Evolutionary conservation across 2,888 invertebrate species (phyloP).

Genomic region (Diaphora mendica): DNA sequence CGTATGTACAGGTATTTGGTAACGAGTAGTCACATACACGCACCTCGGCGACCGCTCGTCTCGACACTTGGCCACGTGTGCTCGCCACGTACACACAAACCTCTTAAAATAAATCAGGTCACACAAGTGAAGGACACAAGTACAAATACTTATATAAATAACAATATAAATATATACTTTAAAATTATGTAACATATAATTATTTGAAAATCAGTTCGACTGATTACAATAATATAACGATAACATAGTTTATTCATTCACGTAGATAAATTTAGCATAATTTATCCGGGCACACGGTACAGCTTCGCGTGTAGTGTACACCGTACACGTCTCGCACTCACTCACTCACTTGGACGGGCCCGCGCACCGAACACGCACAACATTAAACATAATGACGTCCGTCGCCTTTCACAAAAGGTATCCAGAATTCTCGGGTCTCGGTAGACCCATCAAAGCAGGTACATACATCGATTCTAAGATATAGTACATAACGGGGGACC

Average conservation of each 20-base stretch:
- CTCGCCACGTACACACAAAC: slow-evolving; percentile 57
- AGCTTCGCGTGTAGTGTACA: slow-evolving; percentile 66
- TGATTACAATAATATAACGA: slow-evolving; percentile 60
- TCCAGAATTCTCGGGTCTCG: slow-evolving; percentile 63
- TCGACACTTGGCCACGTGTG: slow-evolving; percentile 24
- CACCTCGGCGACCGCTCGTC: slow-evolving; percentile 27
- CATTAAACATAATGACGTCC: slow-evolving; percentile 50
- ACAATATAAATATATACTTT: slow-evolving; percentile 58
- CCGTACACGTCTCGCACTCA: slow-evolving; percentile 60
- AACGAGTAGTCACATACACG: slow-evolving; percentile 67
- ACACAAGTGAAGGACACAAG: slow-evolving; percentile 81
- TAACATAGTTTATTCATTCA: slow-evolving; percentile 44
- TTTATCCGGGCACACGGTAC: slow-evolving; percentile 67
- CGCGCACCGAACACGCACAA: slow-evolving; percentile 37
- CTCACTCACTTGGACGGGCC: slow-evolving; percentile 37
- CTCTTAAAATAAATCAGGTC: slow-evolving; percentile 86
- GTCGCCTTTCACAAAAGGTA: slow-evolving; percentile 60
- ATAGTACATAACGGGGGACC: slow-evolving; percentile 52
- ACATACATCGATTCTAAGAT: slow-evolving; percentile 38
- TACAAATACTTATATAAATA: slow-evolving; percentile 63
- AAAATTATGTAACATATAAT: slow-evolving; percentile 58
- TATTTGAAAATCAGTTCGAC: slow-evolving; percentile 64
- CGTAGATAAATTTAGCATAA: slow-evolving; percentile 52
- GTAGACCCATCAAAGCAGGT: slow-evolving; percentile 51
- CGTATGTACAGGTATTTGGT: slow-evolving; percentile 73